Conservation (phyloP, 2,113 vertebrate genomes). For the Sander lucioperca region DNA sequence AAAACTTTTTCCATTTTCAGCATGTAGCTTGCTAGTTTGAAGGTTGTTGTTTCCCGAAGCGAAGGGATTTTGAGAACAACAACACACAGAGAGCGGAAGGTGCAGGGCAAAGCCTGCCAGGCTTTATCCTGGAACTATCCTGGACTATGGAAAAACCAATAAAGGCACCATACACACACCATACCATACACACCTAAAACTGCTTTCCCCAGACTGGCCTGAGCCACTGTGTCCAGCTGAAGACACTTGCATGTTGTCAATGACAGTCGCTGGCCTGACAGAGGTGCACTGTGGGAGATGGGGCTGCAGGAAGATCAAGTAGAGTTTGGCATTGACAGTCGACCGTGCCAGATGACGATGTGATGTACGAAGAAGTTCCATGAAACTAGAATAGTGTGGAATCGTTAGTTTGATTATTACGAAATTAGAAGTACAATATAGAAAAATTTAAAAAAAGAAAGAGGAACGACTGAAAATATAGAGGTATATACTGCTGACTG, state of each 20-base stretch:
- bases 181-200: neutral
- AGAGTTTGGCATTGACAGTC: neutral
- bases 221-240: neutral
- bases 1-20: no score
- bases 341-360: neutral
- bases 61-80: no score
- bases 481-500: neutral
- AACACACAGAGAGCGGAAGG: no score
- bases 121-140: no score
- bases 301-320: neutral
- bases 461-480: neutral
- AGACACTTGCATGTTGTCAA: no score
- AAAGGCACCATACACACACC: no score
- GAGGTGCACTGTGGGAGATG: constrained; percentile 1
- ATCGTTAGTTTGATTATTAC: neutral
- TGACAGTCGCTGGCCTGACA: neutral
- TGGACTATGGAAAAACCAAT: neutral
- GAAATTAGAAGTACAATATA: neutral
- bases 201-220: neutral
- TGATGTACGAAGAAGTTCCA: neutral
- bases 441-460: neutral
- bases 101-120: no score
- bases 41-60: no score
- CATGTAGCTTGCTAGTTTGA: no score
- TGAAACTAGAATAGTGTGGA: neutral